phyloP scores from a whole-genome alignment of 2,888 invertebrate genomes.

The Odontocolon sp. region DNA sequence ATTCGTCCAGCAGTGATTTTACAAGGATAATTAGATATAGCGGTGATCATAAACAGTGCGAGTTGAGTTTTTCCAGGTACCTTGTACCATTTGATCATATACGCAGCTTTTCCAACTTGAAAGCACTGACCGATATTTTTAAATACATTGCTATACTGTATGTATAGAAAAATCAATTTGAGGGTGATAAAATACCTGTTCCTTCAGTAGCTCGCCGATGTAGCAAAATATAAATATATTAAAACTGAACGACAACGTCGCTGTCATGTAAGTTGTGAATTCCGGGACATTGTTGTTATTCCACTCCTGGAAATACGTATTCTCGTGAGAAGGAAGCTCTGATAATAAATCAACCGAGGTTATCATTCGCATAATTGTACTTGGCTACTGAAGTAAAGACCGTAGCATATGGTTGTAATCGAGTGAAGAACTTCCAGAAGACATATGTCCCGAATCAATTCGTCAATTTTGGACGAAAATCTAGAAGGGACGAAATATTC shows the following conservation, averaged over 20 bases:
- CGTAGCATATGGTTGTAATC: conserved; percentile 57
- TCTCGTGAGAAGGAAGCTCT: too few relatives aligned
- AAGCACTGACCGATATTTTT: conserved; percentile 63
- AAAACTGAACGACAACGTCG: conserved; percentile 41
- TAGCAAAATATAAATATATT: conserved; percentile 54
- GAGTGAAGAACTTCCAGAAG: conserved; percentile 71
- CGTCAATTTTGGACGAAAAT: conserved; percentile 68
- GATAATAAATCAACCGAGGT: too few relatives aligned
- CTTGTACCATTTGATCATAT: conserved; percentile 61
- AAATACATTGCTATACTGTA: too few relatives aligned
- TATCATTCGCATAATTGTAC: conserved; percentile 28
- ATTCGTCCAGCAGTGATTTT: conserved; percentile 59
- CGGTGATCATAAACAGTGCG: conserved; percentile 49
- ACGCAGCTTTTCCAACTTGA: conserved; percentile 63
- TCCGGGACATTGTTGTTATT: conserved; percentile 3
- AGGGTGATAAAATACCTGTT: too few relatives aligned
- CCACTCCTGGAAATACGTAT: conserved; percentile 36
- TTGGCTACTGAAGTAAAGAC: conserved; percentile 56
- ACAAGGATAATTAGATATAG: conserved; percentile 37
- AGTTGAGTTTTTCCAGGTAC: conserved; percentile 45
- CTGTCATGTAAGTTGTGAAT: conserved; percentile 23
- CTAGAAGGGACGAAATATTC: conserved; percentile 58
- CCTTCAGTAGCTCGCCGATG: conserved; percentile 69
- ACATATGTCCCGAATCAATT: conserved; percentile 69
- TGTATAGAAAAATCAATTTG: too few relatives aligned